Percentiles rank a stretch among this genome's conserved stretches.
Evolutionary conservation across 2,888 invertebrate genomes (phyloP).

Genomic region (Julus scanicus): DNA sequence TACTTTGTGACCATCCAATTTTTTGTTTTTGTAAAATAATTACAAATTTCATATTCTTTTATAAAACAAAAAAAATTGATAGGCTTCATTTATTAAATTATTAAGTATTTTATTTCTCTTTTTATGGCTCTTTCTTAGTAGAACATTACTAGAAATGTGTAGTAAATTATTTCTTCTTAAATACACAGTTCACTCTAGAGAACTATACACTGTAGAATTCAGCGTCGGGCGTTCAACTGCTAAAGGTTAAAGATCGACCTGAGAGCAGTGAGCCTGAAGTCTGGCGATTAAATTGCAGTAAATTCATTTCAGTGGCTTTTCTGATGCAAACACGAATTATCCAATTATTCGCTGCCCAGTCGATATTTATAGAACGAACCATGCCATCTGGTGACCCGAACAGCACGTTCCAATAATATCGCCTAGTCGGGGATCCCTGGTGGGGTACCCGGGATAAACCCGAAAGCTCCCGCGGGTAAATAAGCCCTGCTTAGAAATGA

Average conservation of each 20-base stretch:
- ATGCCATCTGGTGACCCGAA: neutral
- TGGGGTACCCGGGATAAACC: neutral
- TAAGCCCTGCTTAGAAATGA: neutral
- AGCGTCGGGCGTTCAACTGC: too few species aligned
- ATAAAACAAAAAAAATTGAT: too few species aligned
- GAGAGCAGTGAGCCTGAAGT: neutral
- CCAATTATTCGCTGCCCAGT: neutral
- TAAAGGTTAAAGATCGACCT: slow-evolving; percentile 11
- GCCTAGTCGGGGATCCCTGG: neutral
- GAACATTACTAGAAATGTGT: too few species aligned
- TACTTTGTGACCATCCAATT: too few species aligned
- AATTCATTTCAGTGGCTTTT: neutral
- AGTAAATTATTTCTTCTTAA: too few species aligned
- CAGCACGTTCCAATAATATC: neutral
- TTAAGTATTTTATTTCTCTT: too few species aligned
- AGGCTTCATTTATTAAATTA: too few species aligned
- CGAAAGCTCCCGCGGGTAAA: neutral
- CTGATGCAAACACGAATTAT: slow-evolving; percentile 6
- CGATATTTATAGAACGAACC: neutral
- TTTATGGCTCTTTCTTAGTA: too few species aligned
- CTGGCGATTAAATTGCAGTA: neutral
- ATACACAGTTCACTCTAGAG: too few species aligned
- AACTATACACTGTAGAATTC: too few species aligned
- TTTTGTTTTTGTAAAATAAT: too few species aligned
- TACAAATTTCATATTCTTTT: too few species aligned